Evolutionary conservation across 2,888 invertebrate genomes (phyloP).

Genomic region (Drosophila aldrichi): DNA sequence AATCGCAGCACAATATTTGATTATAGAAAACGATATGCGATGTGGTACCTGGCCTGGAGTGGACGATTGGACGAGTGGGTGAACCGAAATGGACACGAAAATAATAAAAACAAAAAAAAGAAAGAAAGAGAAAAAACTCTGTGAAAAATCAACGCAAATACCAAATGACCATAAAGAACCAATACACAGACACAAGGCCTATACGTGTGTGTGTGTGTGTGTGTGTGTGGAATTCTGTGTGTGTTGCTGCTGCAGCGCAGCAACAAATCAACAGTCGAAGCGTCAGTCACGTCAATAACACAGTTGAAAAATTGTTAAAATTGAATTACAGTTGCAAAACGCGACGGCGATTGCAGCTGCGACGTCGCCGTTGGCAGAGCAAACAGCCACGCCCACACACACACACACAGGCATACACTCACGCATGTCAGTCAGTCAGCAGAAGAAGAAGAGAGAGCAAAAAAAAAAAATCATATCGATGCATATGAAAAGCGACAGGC

Average conservation of each 20-base stretch:
- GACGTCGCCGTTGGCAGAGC: conserved; percentile 51
- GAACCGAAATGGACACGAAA: conserved; percentile 28
- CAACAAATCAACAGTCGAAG: conserved; percentile 81
- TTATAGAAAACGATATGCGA: conserved; percentile 66
- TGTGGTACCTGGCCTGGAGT: conserved; percentile 12
- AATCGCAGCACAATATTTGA: conserved; percentile 75
- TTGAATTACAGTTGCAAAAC: conserved; percentile 82
- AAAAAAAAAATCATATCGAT: conserved; percentile 50
- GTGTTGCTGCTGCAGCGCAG: conserved; percentile 30
- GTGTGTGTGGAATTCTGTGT: conserved; percentile 6
- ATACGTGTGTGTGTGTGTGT: conserved; percentile 4
- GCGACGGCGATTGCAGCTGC: conserved; percentile 65
- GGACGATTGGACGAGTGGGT: not conserved
- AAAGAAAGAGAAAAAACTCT: not conserved
- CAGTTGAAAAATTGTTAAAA: conserved; percentile 85
- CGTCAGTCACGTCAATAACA: conserved; percentile 84
- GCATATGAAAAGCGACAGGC: conserved; percentile 68
- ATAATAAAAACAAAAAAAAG: not conserved
- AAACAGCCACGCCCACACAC: conserved; percentile 52
- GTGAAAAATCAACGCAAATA: conserved; percentile 70
- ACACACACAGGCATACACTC: conserved; percentile 5
- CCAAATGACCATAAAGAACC: conserved; percentile 68
- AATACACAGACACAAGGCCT: conserved; percentile 17
- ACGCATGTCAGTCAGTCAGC: conserved; percentile 41
- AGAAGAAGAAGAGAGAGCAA: conserved; percentile 11